These are phyloP conservation scores for Accipiter superciliosus DNA, from an alignment of 2,797 vertebrate genomes.

Conservation along the genomic window DNA sequence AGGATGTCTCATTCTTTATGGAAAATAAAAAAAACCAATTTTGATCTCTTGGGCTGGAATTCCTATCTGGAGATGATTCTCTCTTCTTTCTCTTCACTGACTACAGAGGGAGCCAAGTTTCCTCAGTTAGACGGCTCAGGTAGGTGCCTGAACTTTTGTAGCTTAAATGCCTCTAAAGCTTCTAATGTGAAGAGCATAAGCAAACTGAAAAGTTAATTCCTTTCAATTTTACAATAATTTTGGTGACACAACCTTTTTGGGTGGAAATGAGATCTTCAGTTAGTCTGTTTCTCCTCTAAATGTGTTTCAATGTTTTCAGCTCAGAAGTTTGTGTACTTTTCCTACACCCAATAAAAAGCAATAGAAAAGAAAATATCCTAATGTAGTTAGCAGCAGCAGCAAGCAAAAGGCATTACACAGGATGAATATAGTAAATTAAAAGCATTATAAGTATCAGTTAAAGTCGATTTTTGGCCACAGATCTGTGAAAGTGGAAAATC, in stretches of 20 bases:
- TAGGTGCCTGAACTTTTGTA: not conserved
- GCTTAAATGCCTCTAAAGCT: not conserved
- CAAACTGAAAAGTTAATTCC: not conserved
- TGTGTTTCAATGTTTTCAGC: not conserved
- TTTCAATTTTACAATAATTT: not conserved
- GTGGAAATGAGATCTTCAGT: not conserved
- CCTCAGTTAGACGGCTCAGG: not conserved
- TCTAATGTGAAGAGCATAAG: not conserved
- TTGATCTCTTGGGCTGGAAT: not conserved
- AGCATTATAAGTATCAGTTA: not conserved
- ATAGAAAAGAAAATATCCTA: not conserved
- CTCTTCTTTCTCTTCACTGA: conserved; percentile 1
- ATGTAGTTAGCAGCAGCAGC: not conserved
- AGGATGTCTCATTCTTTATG: not conserved
- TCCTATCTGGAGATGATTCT: not conserved
- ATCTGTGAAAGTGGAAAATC: not conserved
- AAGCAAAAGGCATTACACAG: not conserved
- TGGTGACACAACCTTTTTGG: not conserved
- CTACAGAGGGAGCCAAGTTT: conserved; percentile 61
- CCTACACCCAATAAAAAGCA: not conserved
- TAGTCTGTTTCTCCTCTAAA: not conserved
- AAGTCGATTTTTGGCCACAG: not conserved
- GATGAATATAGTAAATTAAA: not conserved
- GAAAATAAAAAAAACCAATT: not conserved
- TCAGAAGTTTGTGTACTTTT: not conserved